phyloP scores from a whole-genome alignment of 2,888 invertebrate species.

The Lydus trimaculatus region DNA sequence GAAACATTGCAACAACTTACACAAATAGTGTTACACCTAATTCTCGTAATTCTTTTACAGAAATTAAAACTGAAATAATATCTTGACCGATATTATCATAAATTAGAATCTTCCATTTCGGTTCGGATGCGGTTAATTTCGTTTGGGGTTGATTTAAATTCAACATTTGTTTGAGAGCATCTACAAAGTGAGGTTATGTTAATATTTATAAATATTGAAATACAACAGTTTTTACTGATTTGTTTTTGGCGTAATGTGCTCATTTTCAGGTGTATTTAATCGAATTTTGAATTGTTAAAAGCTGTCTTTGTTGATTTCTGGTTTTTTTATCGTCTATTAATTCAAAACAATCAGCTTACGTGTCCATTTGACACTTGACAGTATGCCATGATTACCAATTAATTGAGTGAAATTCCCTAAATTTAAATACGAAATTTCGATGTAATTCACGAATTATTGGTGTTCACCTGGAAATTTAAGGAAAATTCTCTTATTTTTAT shows the following conservation, averaged over 20 bases:
- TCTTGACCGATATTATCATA: slow-evolving; percentile 98
- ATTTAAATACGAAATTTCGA: neutral
- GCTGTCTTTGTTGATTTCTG: neutral
- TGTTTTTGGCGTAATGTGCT: slow-evolving; percentile 74
- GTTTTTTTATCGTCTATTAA: neutral
- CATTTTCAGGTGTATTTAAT: slow-evolving; percentile 61
- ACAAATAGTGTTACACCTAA: slow-evolving; percentile 97
- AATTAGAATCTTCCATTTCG: slow-evolving; percentile 95
- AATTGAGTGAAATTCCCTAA: neutral
- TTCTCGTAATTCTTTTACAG: slow-evolving; percentile 94
- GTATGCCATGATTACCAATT: neutral
- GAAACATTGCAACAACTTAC: slow-evolving; percentile 66
- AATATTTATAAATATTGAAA: slow-evolving; percentile 5
- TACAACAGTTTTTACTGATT: slow-evolving; percentile 68
- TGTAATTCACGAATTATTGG: neutral
- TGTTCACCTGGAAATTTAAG: neutral
- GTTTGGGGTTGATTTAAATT: slow-evolving; percentile 86
- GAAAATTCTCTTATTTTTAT: neutral
- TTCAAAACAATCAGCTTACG: slow-evolving; percentile 27
- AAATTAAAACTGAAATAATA: slow-evolving; percentile 95
- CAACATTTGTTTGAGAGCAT: slow-evolving; percentile 93
- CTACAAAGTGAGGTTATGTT: slow-evolving; percentile 63
- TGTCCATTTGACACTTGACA: slow-evolving; percentile 29
- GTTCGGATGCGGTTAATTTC: slow-evolving; percentile 81
- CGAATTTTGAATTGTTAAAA: neutral